Evolutionary conservation across 2,888 invertebrate genomes (phyloP), one percentile per base, ranked within the genome.

Genomic region (Drosophila nigricruria): DNA sequence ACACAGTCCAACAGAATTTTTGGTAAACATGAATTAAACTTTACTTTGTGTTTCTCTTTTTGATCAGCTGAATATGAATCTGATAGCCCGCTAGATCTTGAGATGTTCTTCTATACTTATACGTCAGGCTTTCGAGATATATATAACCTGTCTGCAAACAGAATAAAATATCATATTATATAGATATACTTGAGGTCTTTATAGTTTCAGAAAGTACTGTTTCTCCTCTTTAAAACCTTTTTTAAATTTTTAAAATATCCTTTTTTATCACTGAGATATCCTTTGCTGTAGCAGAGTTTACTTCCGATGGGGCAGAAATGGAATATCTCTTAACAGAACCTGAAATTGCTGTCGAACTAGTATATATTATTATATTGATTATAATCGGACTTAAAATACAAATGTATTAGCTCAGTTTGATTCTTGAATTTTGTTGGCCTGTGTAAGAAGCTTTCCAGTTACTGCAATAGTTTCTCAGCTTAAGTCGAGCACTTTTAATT

Each of bases 401-500:
- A n/a, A 8, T n/a, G n/a, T 9, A 38, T 8, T n/a, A 38, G 40
- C 20, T 23, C 14, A 43, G n/a, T n/a, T 10, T 25, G 27, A 47
- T 47, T 30, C 18, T 18, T 30, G 30, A 5, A 18, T 6, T 49
- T 30, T 49, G 47, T 49, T 49, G 47, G 30, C n/a, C 47, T 49
- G 47, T 49, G 47, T 18, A 20, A 30, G 14, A 10, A 8, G 49
- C 53, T 27, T 53, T 10, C n/a, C n/a, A 38, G 18, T 20, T 18
- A 18, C 32, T 18, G 4, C 18, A 32, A 32, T 49, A 49, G 14
- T 32, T 49, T 49, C 14, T 32, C 32, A 49, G 53, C 30, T 23
- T 52, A 32, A 16, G 34, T 23, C 1, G n/a, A n/a, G 34, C 38
- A 53, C 53, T 30, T 64, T 32, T 16, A 34, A 5, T 50, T 25